Percentiles rank a stretch among this genome's conserved stretches.
phyloP scores from a whole-genome alignment of 2,888 invertebrate genomes.

The Apamea anceps region DNA sequence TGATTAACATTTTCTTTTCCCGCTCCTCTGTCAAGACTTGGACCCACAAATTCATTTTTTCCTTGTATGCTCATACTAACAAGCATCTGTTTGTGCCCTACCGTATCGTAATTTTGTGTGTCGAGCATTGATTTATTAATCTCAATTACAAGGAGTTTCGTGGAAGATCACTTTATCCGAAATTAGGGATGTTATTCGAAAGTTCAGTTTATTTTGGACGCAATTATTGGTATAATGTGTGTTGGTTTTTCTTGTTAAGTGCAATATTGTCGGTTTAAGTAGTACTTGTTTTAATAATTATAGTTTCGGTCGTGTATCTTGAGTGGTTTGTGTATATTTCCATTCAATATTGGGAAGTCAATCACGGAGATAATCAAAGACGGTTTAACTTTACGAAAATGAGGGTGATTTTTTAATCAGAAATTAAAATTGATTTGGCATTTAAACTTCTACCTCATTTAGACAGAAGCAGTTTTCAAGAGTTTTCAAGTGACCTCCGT shows the following conservation, averaged over 20 bases:
- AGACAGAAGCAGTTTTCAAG: not conserved
- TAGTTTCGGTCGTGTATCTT: not conserved
- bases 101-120: conserved; percentile 72
- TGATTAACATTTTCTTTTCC: not conserved
- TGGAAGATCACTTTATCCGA: conserved; percentile 65
- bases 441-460: not conserved
- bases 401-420: not conserved
- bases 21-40: conserved; percentile 40
- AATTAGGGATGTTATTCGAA: conserved; percentile 64
- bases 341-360: not conserved
- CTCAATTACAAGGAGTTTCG: conserved; percentile 70
- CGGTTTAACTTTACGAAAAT: not conserved
- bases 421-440: not conserved
- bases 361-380: not conserved
- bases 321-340: not conserved
- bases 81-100: conserved; percentile 72
- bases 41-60: conserved; percentile 48
- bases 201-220: conserved; percentile 60
- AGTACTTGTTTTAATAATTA: conserved; percentile 46
- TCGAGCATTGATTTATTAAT: conserved; percentile 74
- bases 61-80: conserved; percentile 64
- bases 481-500: not conserved
- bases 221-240: conserved; percentile 48
- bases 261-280: conserved; percentile 30
- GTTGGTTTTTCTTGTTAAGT: conserved; percentile 50